phyloP scores from a whole-genome alignment of 1,140 invertebrate genomes.

The Pomacea maculata region DNA sequence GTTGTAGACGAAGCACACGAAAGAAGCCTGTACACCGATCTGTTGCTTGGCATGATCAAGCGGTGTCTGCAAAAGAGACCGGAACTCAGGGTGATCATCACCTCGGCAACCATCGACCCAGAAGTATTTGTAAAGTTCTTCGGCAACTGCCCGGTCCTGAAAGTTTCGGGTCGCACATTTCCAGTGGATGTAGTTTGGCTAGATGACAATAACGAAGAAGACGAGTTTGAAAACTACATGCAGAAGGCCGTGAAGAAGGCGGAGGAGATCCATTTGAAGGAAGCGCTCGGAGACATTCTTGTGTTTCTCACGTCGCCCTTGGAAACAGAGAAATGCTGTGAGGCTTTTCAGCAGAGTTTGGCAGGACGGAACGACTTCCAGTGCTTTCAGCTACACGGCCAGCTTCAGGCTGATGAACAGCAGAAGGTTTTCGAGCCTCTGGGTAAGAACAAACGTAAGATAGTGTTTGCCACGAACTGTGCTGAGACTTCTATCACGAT shows the following conservation, averaged over 20 bases:
- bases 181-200: conserved; percentile 90
- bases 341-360: conserved; percentile 28
- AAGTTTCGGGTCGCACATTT: conserved; percentile 87
- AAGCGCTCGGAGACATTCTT: conserved; percentile 91
- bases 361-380: conserved; percentile 15
- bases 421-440: conserved; percentile 69
- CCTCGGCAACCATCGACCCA: conserved; percentile 62
- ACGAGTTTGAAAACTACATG: conserved; percentile 82
- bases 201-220: conserved; percentile 84
- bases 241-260: conserved; percentile 94
- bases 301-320: conserved; percentile 85
- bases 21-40: conserved; percentile 92
- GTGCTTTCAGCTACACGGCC: conserved; percentile 87
- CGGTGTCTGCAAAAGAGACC: conserved; percentile 47
- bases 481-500: conserved; percentile 64
- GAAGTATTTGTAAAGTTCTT: conserved; percentile 73
- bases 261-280: conserved; percentile 90
- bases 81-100: conserved; percentile 54
- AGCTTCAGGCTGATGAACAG: conserved; percentile 93
- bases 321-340: conserved; percentile 55
- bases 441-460: conserved; percentile 43
- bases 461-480: conserved; percentile 61
- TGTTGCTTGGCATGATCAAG: conserved; percentile 86
- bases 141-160: conserved; percentile 94
- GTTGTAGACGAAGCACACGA: conserved; percentile 98